Percentiles rank a stretch among this genome's conserved stretches.
These are phyloP conservation scores for Acromyrmex echinatior DNA, from an alignment of 1,140 invertebrate genomes.

Conservation along the genomic window DNA sequence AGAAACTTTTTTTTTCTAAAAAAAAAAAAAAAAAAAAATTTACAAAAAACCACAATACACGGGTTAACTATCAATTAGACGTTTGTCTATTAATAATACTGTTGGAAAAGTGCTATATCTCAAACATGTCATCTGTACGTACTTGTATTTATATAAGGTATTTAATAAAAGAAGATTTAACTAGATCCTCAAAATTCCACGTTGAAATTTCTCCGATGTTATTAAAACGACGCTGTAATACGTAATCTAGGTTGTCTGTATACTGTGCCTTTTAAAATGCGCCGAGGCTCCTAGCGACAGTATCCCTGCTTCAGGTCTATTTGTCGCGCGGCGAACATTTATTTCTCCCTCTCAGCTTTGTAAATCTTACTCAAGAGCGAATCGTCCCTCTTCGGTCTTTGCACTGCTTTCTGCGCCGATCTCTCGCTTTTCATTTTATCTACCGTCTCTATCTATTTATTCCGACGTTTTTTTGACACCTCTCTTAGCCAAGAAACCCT, in stretches of 20 bases:
- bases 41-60: not conserved
- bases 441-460: slow-evolving; percentile 56
- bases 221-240: not conserved
- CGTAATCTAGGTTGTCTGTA: slow-evolving; percentile 10
- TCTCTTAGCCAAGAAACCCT: slow-evolving; percentile 21
- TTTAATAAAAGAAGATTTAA: slow-evolving; percentile 46
- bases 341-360: slow-evolving; percentile 41
- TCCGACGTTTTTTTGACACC: slow-evolving; percentile 51
- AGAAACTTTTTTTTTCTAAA: not conserved
- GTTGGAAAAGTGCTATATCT: not conserved
- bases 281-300: not conserved
- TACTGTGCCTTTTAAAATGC: slow-evolving; percentile 28
- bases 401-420: not conserved
- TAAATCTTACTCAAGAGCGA: slow-evolving; percentile 46
- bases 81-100: not conserved
- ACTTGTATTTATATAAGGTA: not conserved
- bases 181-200: slow-evolving; percentile 1
- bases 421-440: slow-evolving; percentile 18
- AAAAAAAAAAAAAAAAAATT: not conserved
- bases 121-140: not conserved
- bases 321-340: slow-evolving; percentile 61
- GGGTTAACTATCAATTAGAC: not conserved
- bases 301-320: slow-evolving; percentile 32
- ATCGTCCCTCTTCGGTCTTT: slow-evolving; percentile 36
- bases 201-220: not conserved